A percentile compares a stretch with the other conserved stretches of the same genome.
Evolutionary conservation across 2,797 vertebrate species (phyloP).

Genomic region (Brachyrhaphis roseni): DNA sequence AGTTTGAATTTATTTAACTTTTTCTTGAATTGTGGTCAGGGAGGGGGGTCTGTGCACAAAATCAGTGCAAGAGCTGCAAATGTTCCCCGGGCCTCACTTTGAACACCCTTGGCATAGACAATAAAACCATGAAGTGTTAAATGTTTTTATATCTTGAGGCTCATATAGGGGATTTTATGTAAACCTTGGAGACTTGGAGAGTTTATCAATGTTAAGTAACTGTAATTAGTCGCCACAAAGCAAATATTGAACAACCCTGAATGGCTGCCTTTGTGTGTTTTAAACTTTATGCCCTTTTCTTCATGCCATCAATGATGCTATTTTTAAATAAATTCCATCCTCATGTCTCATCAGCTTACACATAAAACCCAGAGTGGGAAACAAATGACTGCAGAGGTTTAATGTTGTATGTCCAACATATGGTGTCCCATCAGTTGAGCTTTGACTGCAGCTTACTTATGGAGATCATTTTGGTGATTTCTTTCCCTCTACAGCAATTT

Average conservation of each 20-base stretch:
- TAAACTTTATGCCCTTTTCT: background rate
- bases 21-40: no score
- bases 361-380: slow-evolving; percentile 1
- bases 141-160: background rate
- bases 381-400: background rate
- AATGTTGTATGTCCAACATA: slow-evolving; percentile 7
- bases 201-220: background rate
- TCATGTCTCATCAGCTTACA: background rate
- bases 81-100: no score
- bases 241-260: background rate
- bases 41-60: no score
- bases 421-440: background rate
- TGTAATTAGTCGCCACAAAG: background rate
- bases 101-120: background rate
- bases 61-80: no score
- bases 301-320: background rate
- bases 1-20: no score
- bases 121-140: background rate
- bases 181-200: background rate
- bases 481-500: slow-evolving; percentile 5
- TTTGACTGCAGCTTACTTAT: slow-evolving; percentile 6
- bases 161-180: background rate
- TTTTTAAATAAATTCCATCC: background rate
- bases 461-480: background rate
- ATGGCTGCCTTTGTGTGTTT: background rate